Evolutionary conservation across 2,797 vertebrate species (phyloP), one percentile per base, ranked within the genome.

Genomic region (Caiman crocodilus): DNA sequence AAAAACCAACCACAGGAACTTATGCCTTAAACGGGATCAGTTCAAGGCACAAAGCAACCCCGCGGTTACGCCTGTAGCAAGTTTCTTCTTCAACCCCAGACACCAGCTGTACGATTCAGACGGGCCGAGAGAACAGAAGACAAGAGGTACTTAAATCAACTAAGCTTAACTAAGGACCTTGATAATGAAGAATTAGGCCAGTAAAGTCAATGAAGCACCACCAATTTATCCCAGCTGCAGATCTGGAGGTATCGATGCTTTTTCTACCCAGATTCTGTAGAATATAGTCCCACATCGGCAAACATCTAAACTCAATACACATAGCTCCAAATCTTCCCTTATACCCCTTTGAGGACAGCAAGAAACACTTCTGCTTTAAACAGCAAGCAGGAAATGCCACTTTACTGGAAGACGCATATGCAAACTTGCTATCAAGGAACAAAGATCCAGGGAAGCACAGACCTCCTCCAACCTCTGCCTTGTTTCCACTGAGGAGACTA

Each of bases 211-310:
- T 50, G 35, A 73, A 42, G 23, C 69, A 42, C 25, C 69, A 26
- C 35, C 69, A 50, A 50, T 73, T 25, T 25, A 50, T 35, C 42
- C 14, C 69, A 26, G 35, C 35, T 26, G 13, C 42, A 42, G 69
- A 73, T 42, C 23, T 42, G 35, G 21, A 25, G 32, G 32, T 73
- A 9, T 50, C 25, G 26, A 26, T 3, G 25, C 21, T 25, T 15
- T 25, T 50, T 25, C 35, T 16, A 50, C 14, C 69, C 15, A 23
- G 20, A 42, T 50, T 4, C 3, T 0, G 18, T 15, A 35, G 25
- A 2, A 20, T 5, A 6, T 1, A 14, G 42, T 16, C 14, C 50
- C 76, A 28, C 0, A 1, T 28, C 17, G 17, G 76, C 76, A 65
- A 50, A 20, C 59, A 4, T 28, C 87, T 75, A 13, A 56, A 26